These are phyloP conservation scores for Octomys mimax DNA, from an alignment of 2,797 vertebrate species.

Conservation along the genomic window DNA sequence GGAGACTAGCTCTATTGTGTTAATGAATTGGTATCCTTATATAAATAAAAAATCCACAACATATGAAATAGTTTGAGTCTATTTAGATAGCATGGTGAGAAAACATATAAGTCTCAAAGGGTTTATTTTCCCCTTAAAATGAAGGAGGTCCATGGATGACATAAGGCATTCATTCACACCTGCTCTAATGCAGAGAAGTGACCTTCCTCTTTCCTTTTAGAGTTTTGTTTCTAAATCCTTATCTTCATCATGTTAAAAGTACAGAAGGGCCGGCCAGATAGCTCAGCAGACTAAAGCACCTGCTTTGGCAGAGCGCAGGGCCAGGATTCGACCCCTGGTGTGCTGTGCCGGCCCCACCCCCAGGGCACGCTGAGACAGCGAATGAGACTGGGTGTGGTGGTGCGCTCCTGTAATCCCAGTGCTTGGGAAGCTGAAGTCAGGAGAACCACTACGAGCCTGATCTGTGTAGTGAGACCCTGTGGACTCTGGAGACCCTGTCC, in stretches of 20 bases:
- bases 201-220: not conserved
- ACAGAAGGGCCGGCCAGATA: too few species aligned
- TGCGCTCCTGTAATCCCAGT: too few species aligned
- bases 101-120: not conserved
- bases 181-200: not conserved
- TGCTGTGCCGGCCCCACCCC: too few species aligned
- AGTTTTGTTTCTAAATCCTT: conserved; percentile 15
- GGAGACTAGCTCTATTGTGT: not conserved
- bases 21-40: not conserved
- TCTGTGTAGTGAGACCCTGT: too few species aligned
- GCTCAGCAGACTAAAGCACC: too few species aligned
- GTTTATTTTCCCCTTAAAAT: not conserved
- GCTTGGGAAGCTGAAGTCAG: too few species aligned
- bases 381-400: too few species aligned
- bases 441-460: too few species aligned
- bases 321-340: too few species aligned
- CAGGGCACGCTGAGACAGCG: too few species aligned
- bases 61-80: not conserved
- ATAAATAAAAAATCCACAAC: not conserved
- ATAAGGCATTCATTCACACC: not conserved
- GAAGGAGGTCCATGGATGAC: not conserved
- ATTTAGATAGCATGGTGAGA: not conserved
- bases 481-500: too few species aligned
- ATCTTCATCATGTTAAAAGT: not conserved
- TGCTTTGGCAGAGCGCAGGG: too few species aligned